A percentile compares a stretch with the other conserved stretches of the same genome.
Conservation (phyloP, 2,113 vertebrate genomes). For the Arothron firmamentum region DNA sequence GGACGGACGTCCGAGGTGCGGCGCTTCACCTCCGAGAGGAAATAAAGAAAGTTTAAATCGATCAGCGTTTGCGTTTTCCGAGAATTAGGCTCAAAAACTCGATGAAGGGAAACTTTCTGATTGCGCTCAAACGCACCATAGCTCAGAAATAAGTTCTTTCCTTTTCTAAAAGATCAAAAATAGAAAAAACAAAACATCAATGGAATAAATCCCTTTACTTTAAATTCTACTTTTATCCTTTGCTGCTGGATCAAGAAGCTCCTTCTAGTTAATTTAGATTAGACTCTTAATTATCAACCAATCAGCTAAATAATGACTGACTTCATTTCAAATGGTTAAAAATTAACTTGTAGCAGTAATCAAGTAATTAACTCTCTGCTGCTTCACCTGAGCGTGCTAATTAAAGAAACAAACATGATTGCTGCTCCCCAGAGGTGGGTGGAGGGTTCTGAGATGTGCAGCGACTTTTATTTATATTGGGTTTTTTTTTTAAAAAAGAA, state of each 20-base stretch:
- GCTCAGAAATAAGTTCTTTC: slow-evolving; percentile 85
- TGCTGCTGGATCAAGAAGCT: slow-evolving; percentile 65
- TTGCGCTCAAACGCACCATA: slow-evolving; percentile 66
- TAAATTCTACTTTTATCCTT: slow-evolving; percentile 90
- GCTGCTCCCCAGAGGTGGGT: slow-evolving; percentile 50
- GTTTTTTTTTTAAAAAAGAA: background rate
- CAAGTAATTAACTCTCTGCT: slow-evolving; percentile 99
- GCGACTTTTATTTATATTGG: slow-evolving; percentile 8
- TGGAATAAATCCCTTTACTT: slow-evolving; percentile 49
- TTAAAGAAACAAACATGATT: slow-evolving; percentile 98
- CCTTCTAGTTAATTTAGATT: slow-evolving; percentile 97
- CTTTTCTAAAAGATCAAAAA: slow-evolving; percentile 79
- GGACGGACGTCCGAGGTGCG: slow-evolving; percentile 3
- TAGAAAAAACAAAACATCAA: slow-evolving; percentile 34
- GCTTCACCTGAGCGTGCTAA: slow-evolving; percentile 98
- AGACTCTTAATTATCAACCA: slow-evolving; percentile 99
- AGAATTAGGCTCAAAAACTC: slow-evolving; percentile 87
- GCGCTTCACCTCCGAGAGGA: slow-evolving; percentile 80
- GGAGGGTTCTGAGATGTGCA: slow-evolving; percentile 17
- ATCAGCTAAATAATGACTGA: slow-evolving; percentile 96
- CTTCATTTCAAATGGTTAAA: slow-evolving; percentile 99
- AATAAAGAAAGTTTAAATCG: slow-evolving; percentile 88
- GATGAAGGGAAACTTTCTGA: slow-evolving; percentile 87
- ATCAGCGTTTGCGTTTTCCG: slow-evolving; percentile 76
- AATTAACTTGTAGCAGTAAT: slow-evolving; percentile 98